Base-by-base conservation (phyloP, 2,113 vertebrate species). In the Alectura lathami region DNA sequence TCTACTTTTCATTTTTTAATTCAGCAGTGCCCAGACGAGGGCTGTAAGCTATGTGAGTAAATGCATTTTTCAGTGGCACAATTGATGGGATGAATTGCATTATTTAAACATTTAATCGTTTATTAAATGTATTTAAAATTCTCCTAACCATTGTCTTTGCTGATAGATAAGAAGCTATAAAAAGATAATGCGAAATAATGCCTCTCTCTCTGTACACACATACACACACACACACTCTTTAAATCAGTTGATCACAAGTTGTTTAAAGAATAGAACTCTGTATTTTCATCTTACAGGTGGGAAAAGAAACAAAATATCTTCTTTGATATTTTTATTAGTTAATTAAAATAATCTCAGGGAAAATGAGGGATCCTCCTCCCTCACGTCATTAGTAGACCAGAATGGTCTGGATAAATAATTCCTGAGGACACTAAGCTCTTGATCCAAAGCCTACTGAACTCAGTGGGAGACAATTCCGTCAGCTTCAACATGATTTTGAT, bases 291-390 rank as follows among this genome's bases (percentile, higher is more conserved):
- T 81, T 63, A 26, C 6, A 54, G 17, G 20, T 40, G 4, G 21
- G 21, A 56, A 54, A 79, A 80, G 51, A 3, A 0, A 0, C 1
- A 12, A 50, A 27, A 26, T 36, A 34, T 9, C 3, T 69, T 77
- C 59, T 73, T 5, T 70, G 17, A 50, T 22, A 5, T 40, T 54
- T 80, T 86, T 70, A 27, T 15, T 80, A 80, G 43, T 45, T 82
- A 64, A 16, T 43, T 87, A 53, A 94, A 90, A 62, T 45, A 70
- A 12, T n/a, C 38, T 77, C 9, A 60, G 9, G 21, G 64, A 93
- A 89, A 88, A 45, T 45, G 6, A 76, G 6, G 5, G 26, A 64
- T 2, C 2, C 1, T 20, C 66, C 21, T 73, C 38, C 23, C 9
- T 73, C 13, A 47, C 72, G 57, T 89, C 8, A 6, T 30, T 8